phyloP scores from a whole-genome alignment of 2,888 invertebrate species.

The Globia sparganii region DNA sequence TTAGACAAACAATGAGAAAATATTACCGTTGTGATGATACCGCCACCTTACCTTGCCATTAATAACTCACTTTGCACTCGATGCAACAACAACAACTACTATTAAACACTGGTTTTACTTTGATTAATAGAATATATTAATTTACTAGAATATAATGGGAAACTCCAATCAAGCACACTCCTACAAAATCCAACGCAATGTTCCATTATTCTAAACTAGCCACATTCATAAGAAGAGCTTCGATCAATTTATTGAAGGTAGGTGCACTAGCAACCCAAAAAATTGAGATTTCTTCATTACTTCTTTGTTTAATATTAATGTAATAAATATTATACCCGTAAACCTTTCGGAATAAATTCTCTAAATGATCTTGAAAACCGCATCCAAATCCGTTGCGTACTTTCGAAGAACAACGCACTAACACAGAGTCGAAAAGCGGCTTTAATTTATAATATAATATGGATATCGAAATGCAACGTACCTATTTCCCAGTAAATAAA shows the following conservation, averaged over 20 bases:
- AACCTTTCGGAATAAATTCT: background rate
- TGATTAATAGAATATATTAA: background rate
- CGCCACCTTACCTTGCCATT: too few species aligned
- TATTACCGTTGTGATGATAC: too few species aligned
- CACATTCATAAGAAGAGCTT: background rate
- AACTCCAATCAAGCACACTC: background rate
- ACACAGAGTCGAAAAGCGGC: too few species aligned
- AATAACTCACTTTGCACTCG: too few species aligned
- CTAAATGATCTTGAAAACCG: background rate
- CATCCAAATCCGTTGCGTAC: background rate
- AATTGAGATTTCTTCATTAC: background rate
- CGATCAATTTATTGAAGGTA: background rate
- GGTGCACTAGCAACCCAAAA: background rate
- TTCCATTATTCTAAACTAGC: background rate
- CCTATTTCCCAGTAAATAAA: conserved; percentile 21
- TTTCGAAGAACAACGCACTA: background rate
- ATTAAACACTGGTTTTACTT: background rate
- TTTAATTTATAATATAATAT: background rate
- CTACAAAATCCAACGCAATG: background rate
- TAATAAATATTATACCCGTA: background rate
- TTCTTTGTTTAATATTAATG: background rate
- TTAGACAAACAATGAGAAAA: too few species aligned
- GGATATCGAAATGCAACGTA: background rate
- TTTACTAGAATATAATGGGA: background rate
- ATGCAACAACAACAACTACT: too few species aligned